Evolutionary conservation across 1,140 invertebrate genomes (phyloP), one percentile per base, ranked within the genome.

Genomic region (Popillia japonica): DNA sequence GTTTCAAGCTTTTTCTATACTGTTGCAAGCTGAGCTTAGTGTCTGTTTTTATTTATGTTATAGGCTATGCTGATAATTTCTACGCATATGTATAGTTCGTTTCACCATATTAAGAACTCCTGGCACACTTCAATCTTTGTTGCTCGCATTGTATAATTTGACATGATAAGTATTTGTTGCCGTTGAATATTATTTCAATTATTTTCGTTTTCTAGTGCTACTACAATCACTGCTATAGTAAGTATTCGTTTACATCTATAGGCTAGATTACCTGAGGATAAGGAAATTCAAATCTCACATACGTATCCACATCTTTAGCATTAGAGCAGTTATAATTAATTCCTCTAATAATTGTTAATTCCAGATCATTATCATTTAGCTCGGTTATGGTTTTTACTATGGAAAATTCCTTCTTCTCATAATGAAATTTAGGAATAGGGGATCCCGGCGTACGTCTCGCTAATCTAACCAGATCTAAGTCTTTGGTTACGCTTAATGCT

Each of bases 321-420:
- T 95, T 94, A 78, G 92, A 86, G 40, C 95, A 95, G 87, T 91
- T 93, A 86, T 96, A 97, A 83, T 95, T 96, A 68, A 98, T 92
- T 48, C 97, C 97, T 84, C 95, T 90, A 1, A 98, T 88, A 79
- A 99, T 92, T 40, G 90, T 92, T 78, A 99, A 88, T 89, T 99
- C 96, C 77, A 98, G 88, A 81, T 98, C 97, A 86, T 94, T 94
- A 85, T 97, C 96, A 64, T 92, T 94, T 77, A 99, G 89, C 85
- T 99, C 98, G 64, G 96, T 96, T 86, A 96, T 96, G 87, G 95
- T 97, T 90, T 97, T 94, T 17, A 98, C 94, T 82, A 98, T 93
- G 0, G 96, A 92, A 86, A 98, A 98, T 78, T 93, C 92, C 79
- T 93, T 92, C 9, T 90, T 94, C 88, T 99, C 97, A 85, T 98